A percentile compares a stretch with the other conserved stretches of the same genome.
Conservation (phyloP, 2,888 invertebrate genomes). For the Cephus sareptanus region DNA sequence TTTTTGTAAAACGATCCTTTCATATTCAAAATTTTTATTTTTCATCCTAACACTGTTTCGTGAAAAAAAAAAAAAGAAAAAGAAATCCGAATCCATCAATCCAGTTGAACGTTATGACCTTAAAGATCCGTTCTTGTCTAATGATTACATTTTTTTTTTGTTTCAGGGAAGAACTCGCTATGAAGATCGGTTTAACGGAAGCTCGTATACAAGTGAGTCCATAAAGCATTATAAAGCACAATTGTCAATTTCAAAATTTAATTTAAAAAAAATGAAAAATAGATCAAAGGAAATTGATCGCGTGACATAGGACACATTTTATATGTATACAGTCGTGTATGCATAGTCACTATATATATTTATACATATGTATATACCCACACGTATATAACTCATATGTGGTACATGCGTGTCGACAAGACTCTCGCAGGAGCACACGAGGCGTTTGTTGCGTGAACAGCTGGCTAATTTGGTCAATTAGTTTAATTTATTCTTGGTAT, state of each 20-base stretch:
- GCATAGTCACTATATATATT: neutral
- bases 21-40: neutral
- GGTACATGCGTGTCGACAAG: neutral
- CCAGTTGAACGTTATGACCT: slow-evolving; percentile 26
- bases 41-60: neutral
- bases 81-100: slow-evolving; percentile 22
- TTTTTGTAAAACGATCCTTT: no score
- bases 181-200: slow-evolving; percentile 95
- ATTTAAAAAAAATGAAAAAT: neutral
- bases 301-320: slow-evolving; percentile 3
- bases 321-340: slow-evolving; percentile 3
- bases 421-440: neutral
- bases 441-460: slow-evolving; percentile 51
- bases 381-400: neutral
- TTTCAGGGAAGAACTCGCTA: slow-evolving; percentile 93
- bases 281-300: neutral
- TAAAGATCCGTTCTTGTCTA: slow-evolving; percentile 27
- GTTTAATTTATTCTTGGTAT: slow-evolving; percentile 59
- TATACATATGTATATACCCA: neutral
- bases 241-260: slow-evolving; percentile 6
- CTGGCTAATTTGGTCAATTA: slow-evolving; percentile 60
- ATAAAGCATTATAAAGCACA: neutral
- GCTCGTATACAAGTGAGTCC: slow-evolving; percentile 90
- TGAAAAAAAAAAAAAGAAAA: neutral
- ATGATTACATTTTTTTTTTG: slow-evolving; percentile 51